These are phyloP conservation scores for Sphenopsis melanotis DNA, from an alignment of 2,797 vertebrate species.

Conservation along the genomic window DNA sequence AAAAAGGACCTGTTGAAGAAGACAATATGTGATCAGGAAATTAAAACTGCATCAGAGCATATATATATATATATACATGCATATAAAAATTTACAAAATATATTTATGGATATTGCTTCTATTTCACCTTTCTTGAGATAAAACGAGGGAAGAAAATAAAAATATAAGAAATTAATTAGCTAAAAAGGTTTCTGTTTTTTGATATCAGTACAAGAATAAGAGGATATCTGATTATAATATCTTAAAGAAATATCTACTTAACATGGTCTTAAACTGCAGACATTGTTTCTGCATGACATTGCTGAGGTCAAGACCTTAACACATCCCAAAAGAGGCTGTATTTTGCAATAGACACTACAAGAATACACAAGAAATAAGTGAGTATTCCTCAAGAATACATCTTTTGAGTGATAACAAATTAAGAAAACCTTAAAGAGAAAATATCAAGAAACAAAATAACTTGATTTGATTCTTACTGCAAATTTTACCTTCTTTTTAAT, in stretches of 20 bases:
- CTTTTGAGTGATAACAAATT: background rate
- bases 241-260: background rate
- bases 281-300: background rate
- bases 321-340: fast-evolving
- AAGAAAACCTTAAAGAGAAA: background rate
- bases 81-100: background rate
- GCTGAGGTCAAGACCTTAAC: background rate
- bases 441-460: background rate
- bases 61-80: no score
- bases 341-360: background rate
- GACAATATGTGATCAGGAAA: background rate
- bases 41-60: background rate
- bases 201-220: background rate
- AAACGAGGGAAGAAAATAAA: background rate
- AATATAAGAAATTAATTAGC: background rate
- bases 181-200: background rate
- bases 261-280: background rate
- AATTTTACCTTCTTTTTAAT: background rate
- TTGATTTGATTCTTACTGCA: background rate
- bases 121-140: background rate
- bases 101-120: background rate
- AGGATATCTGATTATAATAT: background rate
- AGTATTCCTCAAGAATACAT: background rate
- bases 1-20: background rate
- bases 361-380: background rate